Conservation (phyloP, 2,797 vertebrate genomes). For the Gallinago stenura region DNA sequence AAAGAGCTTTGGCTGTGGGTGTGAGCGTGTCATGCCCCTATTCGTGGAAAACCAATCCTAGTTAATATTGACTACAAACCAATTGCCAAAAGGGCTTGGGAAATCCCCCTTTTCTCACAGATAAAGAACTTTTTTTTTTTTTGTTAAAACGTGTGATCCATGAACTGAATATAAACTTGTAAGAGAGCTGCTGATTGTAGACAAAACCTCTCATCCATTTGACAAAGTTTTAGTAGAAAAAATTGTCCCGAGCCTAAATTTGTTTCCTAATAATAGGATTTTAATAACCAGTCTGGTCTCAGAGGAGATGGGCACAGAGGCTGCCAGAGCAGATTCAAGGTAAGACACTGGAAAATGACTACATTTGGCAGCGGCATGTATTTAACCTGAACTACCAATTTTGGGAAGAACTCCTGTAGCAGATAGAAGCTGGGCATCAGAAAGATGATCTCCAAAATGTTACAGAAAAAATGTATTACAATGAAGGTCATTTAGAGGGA, state of each 20-base stretch:
- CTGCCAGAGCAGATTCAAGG: neutral
- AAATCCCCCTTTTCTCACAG: neutral
- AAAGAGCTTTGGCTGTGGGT: neutral
- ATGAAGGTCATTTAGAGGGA: neutral
- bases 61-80: neutral
- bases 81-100: neutral
- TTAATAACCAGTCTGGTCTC: constrained; percentile 24
- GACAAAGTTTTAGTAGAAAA: neutral
- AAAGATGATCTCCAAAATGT: neutral
- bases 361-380: neutral
- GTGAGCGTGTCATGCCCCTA: neutral
- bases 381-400: neutral
- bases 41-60: neutral
- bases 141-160: neutral
- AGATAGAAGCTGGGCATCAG: neutral
- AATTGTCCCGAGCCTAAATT: neutral
- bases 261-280: neutral
- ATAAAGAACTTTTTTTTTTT: neutral
- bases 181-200: neutral
- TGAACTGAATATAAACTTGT: neutral
- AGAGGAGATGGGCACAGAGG: neutral
- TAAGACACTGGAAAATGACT: neutral
- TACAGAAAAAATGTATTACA: neutral
- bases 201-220: neutral
- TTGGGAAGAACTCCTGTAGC: neutral